Conservation (phyloP, 2,113 vertebrate genomes). For the Scortum barcoo region DNA sequence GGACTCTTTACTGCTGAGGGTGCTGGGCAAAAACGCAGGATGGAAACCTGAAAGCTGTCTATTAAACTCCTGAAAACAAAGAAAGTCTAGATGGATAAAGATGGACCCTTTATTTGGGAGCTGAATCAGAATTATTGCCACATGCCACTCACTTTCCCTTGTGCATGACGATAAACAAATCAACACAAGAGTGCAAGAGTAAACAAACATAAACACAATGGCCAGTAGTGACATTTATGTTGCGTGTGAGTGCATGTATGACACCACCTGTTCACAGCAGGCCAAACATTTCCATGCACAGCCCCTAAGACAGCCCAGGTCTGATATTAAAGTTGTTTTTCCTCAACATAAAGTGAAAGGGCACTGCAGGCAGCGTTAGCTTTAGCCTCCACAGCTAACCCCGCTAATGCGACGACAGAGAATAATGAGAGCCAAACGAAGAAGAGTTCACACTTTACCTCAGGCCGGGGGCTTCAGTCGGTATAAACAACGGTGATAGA, state of each 20-base stretch:
- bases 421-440: neutral
- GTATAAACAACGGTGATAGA: neutral
- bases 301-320: neutral
- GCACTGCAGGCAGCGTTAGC: slow-evolving; percentile 10
- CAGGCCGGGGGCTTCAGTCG: neutral
- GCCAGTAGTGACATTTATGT: neutral
- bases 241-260: too few relatives aligned
- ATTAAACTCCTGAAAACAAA: neutral
- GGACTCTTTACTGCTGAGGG: neutral
- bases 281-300: fast-evolving
- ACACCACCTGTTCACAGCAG: neutral
- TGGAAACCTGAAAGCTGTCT: neutral
- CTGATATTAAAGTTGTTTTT: neutral
- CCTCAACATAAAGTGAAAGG: slow-evolving; percentile 3
- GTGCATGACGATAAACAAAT: too few relatives aligned
- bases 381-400: slow-evolving; percentile 39
- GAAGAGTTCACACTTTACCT: slow-evolving; percentile 45
- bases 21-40: too few relatives aligned
- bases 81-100: neutral
- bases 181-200: too few relatives aligned
- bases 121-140: too few relatives aligned
- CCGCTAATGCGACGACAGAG: neutral
- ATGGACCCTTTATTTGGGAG: neutral
- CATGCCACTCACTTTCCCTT: too few relatives aligned
- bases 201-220: too few relatives aligned